A percentile compares a stretch with the other conserved stretches of the same genome.
phyloP scores from a whole-genome alignment of 2,113 vertebrate species.

The Aspidoscelis tigris region DNA sequence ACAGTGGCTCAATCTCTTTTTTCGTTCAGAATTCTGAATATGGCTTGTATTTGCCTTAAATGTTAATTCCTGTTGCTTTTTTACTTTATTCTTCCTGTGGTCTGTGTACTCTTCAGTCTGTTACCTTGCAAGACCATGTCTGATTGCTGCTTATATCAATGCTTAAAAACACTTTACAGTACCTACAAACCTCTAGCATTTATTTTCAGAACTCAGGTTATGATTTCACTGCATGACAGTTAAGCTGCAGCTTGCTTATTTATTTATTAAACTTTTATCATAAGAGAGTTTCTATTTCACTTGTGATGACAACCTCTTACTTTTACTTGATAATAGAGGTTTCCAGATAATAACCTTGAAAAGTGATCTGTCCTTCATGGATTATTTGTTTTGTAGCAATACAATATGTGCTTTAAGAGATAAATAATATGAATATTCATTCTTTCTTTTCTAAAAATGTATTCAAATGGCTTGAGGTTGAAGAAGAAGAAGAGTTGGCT shows the following conservation, averaged over 20 bases:
- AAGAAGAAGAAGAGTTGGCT: not conserved
- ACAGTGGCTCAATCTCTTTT: too few species aligned
- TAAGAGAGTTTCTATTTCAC: constrained; percentile 43
- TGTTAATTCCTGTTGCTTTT: too few species aligned
- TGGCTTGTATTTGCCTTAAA: too few species aligned
- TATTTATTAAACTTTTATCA: constrained; percentile 56
- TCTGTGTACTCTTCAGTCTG: not conserved
- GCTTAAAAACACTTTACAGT: constrained; percentile 29
- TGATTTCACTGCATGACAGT: constrained; percentile 38
- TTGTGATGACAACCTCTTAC: constrained; percentile 13
- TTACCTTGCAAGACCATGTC: not conserved
- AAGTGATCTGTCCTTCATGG: constrained; percentile 37
- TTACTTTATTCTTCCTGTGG: not conserved
- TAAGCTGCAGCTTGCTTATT: constrained; percentile 54
- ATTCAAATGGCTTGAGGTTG: constrained; percentile 26
- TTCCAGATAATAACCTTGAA: constrained; percentile 43
- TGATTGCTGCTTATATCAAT: not conserved
- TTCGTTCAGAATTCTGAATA: too few species aligned
- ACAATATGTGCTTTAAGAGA: constrained; percentile 24
- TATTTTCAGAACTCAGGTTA: constrained; percentile 31
- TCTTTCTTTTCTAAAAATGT: constrained; percentile 35
- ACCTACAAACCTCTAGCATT: constrained; percentile 29
- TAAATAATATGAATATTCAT: constrained; percentile 18
- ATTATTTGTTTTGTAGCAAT: not conserved
- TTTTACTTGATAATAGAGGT: constrained; percentile 20